A percentile compares a stretch with the other conserved stretches of the same genome.
Conservation (phyloP, 1,140 invertebrate species). For the Lepidurus arcticus region DNA sequence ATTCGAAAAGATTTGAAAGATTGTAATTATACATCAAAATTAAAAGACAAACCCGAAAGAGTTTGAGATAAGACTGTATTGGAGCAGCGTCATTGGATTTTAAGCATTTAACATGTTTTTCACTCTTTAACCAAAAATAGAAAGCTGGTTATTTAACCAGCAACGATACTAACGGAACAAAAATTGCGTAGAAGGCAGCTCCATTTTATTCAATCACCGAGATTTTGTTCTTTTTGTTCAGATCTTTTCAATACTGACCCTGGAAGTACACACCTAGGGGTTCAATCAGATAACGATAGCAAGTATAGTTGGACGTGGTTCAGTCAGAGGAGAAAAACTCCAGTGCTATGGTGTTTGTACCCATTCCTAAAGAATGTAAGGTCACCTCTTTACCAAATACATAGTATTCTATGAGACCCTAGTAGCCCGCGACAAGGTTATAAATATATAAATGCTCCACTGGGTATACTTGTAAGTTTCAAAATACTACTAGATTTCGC, state of each 20-base stretch:
- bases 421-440: slow-evolving; percentile 17
- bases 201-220: slow-evolving; percentile 18
- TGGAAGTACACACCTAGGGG: not conserved
- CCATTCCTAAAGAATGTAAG: not conserved
- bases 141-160: not conserved
- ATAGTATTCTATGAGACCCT: slow-evolving; percentile 4
- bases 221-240: slow-evolving; percentile 8
- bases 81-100: no score
- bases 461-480: not conserved
- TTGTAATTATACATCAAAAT: no score
- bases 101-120: no score
- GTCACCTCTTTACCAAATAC: not conserved
- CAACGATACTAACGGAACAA: not conserved
- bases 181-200: not conserved
- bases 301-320: not conserved
- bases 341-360: not conserved
- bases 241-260: slow-evolving; percentile 18
- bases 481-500: not conserved
- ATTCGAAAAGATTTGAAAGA: no score
- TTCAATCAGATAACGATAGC: not conserved
- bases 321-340: not conserved
- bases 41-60: no score
- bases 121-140: not conserved
- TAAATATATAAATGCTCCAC: not conserved
- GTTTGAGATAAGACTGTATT: no score